Percentiles rank a stretch among this genome's conserved stretches.
Evolutionary conservation across 2,113 vertebrate genomes (phyloP).

Genomic region (Myrmecobius fasciatus): DNA sequence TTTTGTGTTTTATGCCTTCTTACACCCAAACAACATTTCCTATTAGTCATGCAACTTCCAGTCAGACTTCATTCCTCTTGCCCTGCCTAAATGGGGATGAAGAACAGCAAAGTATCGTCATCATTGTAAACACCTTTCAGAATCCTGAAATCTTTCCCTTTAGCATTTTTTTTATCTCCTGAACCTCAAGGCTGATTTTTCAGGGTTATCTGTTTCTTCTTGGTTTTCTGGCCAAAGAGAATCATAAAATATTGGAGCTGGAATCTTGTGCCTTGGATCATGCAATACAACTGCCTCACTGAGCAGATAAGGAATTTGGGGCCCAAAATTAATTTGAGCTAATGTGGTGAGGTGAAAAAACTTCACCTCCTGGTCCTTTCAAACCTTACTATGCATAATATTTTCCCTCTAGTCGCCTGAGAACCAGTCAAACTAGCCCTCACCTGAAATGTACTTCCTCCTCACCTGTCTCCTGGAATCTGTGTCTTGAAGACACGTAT

Average conservation of each 20-base stretch:
- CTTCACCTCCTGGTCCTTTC: neutral
- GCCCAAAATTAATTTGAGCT: neutral
- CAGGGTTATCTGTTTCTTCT: neutral
- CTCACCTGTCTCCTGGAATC: neutral
- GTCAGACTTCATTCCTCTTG: neutral
- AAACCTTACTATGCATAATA: neutral
- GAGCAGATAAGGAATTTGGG: neutral
- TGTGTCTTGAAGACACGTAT: neutral
- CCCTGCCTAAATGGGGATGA: neutral
- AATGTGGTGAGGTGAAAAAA: too few relatives aligned
- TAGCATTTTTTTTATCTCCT: neutral
- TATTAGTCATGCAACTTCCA: neutral
- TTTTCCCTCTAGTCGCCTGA: neutral
- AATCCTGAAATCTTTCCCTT: neutral
- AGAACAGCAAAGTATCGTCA: neutral
- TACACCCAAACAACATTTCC: neutral
- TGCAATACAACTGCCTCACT: neutral
- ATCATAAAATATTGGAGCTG: neutral
- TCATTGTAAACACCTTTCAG: constrained; percentile 4
- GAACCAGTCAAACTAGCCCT: neutral
- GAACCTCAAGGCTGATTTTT: neutral
- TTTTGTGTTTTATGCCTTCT: neutral
- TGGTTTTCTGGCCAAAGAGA: neutral
- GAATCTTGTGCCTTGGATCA: neutral
- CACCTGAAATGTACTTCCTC: neutral